Evolutionary conservation across 2,113 vertebrate genomes (phyloP).

Genomic region (Australoheros scitulus): DNA sequence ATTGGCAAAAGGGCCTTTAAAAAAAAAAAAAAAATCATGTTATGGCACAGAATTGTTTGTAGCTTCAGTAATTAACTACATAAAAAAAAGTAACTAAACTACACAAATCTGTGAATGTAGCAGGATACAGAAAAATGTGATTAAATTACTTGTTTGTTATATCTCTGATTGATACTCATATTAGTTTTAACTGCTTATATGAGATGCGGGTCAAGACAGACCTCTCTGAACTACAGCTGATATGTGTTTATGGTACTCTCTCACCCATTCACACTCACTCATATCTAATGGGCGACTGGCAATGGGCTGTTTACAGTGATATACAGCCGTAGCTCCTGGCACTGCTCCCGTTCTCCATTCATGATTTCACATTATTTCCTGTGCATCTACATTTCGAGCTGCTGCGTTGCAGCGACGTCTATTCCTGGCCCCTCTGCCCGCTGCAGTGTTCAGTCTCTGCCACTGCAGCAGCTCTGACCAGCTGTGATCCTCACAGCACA

Average conservation of each 20-base stretch:
- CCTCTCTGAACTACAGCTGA: neutral
- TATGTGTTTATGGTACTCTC: neutral
- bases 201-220: neutral
- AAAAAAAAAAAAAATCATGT: no score
- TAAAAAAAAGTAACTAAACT: no score
- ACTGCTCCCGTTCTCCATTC: constrained; percentile 10
- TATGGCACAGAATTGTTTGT: neutral
- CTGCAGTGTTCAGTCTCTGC: constrained; percentile 50
- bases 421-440: constrained; percentile 26
- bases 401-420: constrained; percentile 20
- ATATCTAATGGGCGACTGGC: neutral
- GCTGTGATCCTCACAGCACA: neutral
- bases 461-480: constrained; percentile 59
- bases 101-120: neutral
- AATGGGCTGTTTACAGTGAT: neutral
- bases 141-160: neutral
- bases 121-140: neutral
- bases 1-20: no score
- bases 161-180: neutral
- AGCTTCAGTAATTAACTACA: neutral
- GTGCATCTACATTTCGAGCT: neutral
- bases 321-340: neutral
- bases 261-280: neutral
- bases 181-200: neutral
- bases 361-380: neutral